Percentiles rank a stretch among this genome's conserved stretches.
Evolutionary conservation across 2,113 vertebrate genomes (phyloP).

Genomic region (Cygnus buccinator): DNA sequence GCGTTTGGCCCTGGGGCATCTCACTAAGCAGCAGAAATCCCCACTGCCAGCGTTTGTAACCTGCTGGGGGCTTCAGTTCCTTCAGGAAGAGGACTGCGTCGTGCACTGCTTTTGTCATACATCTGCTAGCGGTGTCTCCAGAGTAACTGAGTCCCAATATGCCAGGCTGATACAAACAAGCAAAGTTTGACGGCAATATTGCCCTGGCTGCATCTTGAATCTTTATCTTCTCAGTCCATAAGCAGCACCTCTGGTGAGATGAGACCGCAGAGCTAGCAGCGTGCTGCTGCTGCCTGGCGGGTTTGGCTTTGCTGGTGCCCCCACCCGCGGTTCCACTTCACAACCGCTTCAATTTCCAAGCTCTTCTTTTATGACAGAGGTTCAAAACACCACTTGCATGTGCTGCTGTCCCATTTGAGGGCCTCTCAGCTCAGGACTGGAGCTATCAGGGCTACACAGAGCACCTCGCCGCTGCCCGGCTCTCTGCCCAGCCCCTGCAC

Average conservation of each 20-base stretch:
- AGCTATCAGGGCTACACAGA: neutral
- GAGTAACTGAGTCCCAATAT: fast-evolving
- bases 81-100: neutral
- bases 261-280: neutral
- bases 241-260: neutral
- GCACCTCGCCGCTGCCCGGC: neutral
- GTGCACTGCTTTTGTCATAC: neutral
- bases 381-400: neutral
- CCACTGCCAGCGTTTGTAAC: neutral
- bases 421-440: neutral
- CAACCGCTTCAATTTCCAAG: neutral
- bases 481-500: neutral
- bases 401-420: neutral
- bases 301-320: neutral
- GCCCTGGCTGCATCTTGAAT: neutral
- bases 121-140: neutral
- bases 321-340: neutral
- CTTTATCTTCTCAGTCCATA: neutral
- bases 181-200: fast-evolving
- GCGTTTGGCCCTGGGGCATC: neutral
- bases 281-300: neutral
- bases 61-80: neutral
- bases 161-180: neutral
- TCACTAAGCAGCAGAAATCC: neutral
- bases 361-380: neutral